Conservation (phyloP, 2,113 vertebrate genomes). For the Coryphaenoides rupestris region DNA sequence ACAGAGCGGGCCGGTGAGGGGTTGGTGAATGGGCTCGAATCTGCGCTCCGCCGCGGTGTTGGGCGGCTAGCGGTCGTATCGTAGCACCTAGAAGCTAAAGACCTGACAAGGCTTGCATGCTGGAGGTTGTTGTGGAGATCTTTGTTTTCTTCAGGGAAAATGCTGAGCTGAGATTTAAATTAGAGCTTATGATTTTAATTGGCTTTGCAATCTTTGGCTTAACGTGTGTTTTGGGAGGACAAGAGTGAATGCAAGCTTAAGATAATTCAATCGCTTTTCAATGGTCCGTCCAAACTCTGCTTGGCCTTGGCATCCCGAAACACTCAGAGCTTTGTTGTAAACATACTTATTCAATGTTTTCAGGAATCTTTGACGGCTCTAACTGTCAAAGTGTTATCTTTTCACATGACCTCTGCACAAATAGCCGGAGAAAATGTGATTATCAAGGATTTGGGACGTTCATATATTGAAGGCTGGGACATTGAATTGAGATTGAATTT, state of each 20-base stretch:
- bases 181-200: constrained; percentile 52
- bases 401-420: constrained; percentile 50
- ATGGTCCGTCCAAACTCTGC: no score
- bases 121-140: constrained; percentile 2
- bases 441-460: constrained; percentile 11
- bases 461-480: no score
- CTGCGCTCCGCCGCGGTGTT: constrained; percentile 16
- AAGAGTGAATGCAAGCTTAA: constrained; percentile 53
- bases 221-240: constrained; percentile 47
- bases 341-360: constrained; percentile 19
- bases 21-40: constrained; percentile 35
- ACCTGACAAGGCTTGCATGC: constrained; percentile 39
- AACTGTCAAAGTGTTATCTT: constrained; percentile 19
- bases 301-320: no score
- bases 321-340: constrained; percentile 22
- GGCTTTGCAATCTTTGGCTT: constrained; percentile 57
- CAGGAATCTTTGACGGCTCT: constrained; percentile 28
- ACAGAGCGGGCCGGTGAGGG: constrained; percentile 29
- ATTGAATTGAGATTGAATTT: no score
- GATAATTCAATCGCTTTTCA: constrained; percentile 4
- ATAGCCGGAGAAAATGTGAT: constrained; percentile 29
- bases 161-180: constrained; percentile 48
- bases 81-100: constrained; percentile 20
- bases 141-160: constrained; percentile 23
- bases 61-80: constrained; percentile 8